Evolutionary conservation across 1,140 invertebrate species (phyloP).

Genomic region (Pissodes strobi): DNA sequence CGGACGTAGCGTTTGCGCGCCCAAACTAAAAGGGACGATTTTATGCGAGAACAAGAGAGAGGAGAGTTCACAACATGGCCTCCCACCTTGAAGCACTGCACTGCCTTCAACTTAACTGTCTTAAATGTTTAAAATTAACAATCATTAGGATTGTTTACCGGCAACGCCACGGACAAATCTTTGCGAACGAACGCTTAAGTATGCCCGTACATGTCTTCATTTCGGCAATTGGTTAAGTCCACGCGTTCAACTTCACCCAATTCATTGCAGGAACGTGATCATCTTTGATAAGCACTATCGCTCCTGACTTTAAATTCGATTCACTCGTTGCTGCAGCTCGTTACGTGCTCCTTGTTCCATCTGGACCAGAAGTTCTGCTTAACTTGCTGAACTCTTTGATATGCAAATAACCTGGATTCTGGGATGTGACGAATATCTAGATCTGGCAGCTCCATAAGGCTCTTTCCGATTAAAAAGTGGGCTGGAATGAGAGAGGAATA

Average conservation of each 20-base stretch:
- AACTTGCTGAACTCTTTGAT: constrained; percentile 16
- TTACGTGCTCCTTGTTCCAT: constrained; percentile 42
- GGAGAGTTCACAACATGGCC: too few species aligned
- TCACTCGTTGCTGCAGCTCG: constrained; percentile 35
- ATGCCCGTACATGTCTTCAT: constrained; percentile 5
- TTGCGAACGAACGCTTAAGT: constrained; percentile 6
- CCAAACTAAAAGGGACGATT: too few species aligned
- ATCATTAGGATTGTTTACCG: constrained; percentile 1
- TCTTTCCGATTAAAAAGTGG: constrained; percentile 36
- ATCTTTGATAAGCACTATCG: constrained; percentile 29
- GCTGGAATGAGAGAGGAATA: constrained; percentile 27
- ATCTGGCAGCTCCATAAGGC: too few species aligned
- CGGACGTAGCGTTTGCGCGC: too few species aligned
- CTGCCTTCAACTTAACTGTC: background rate
- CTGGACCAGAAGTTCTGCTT: constrained; percentile 42
- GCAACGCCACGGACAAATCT: constrained; percentile 12
- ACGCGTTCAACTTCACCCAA: background rate
- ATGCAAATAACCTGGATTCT: too few species aligned
- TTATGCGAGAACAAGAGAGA: too few species aligned
- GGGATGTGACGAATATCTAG: too few species aligned
- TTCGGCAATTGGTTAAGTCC: background rate
- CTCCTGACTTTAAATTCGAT: constrained; percentile 3
- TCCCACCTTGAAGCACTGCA: background rate
- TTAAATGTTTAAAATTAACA: too few species aligned
- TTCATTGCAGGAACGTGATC: constrained; percentile 24